Percentiles rank a stretch among this genome's conserved stretches.
Evolutionary conservation across 1,140 invertebrate species (phyloP).

Genomic region (Drosophila santomea): DNA sequence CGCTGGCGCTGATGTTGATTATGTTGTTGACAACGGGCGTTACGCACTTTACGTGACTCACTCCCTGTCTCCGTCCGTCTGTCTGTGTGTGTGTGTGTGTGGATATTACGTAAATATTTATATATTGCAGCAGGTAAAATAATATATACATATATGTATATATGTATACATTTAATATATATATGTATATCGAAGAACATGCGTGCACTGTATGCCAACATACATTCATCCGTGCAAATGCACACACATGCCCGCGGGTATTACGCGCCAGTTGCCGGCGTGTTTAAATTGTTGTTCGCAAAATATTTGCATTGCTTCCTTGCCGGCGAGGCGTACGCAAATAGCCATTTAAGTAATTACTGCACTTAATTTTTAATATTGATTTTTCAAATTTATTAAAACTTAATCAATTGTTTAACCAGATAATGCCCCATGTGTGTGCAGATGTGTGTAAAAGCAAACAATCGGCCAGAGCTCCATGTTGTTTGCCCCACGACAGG

Average conservation of each 20-base stretch:
- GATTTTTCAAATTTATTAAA: conserved; percentile 82
- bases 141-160: neutral
- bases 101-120: conserved; percentile 84
- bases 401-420: conserved; percentile 80
- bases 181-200: conserved; percentile 1
- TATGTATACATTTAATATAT: neutral
- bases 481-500: neutral
- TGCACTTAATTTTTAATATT: conserved; percentile 81
- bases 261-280: conserved; percentile 10
- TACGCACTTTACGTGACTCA: conserved; percentile 70
- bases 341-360: conserved; percentile 82
- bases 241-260: conserved; percentile 66
- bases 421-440: conserved; percentile 22
- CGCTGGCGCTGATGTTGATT: conserved; percentile 72
- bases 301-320: conserved; percentile 71
- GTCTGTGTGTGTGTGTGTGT: neutral
- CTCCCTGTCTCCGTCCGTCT: neutral
- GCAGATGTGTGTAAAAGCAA: conserved; percentile 1
- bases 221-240: conserved; percentile 39
- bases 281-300: conserved; percentile 70
- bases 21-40: conserved; percentile 84
- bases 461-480: neutral
- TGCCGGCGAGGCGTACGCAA: conserved; percentile 45
- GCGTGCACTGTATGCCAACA: conserved; percentile 15
- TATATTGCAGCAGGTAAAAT: conserved; percentile 81